Evolutionary conservation across 2,113 vertebrate genomes (phyloP), one percentile per base, ranked within the genome.

Genomic region (Eupsittula cactorum): DNA sequence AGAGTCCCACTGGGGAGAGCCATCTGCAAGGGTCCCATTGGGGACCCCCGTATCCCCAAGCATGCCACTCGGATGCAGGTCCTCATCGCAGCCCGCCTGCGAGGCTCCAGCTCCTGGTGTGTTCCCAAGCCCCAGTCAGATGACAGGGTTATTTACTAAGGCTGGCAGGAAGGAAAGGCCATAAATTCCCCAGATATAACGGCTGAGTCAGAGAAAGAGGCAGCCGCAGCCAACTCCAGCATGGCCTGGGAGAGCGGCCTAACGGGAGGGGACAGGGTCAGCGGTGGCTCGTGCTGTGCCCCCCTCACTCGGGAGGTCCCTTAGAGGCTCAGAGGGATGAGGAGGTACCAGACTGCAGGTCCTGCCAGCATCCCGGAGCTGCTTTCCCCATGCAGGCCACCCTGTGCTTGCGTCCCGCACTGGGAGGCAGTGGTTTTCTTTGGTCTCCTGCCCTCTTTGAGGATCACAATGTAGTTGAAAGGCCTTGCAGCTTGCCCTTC

Each of bases 111-210:
- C 73, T 94, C 42, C 82, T 93, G 80, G 77, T 88, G 16, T 0
- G 65, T 19, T 96, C 95, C 88, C 96, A 94, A 95, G 85, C 31
- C 10, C 67, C 84, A 77, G 95, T 91, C 91, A 92, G 93, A 82
- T 78, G 86, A 89, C 78, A 57, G 86, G n/a, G 86, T 91, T 87
- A 96, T 95, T 95, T 96, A 91, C 91, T 64, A 16, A 73, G 41
- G 80, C 74, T 97, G 96, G 92, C 95, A 97, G 96, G 95, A 96
- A 95, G 92, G 93, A 95, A 96, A 96, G 96, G 92, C 94, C 90
- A 86, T 79, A 92, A 97, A 97, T 95, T 94, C 95, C 92, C 95
- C 81, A 94, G 88, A 90, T 97, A 88, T 35, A 93, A 93, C 0
- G 6, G 68, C 95, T 95, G 96, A 96, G 91, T 92, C 94, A 97